Evolutionary conservation across 1,140 invertebrate genomes (phyloP).

Genomic region (Apis laboriosa): DNA sequence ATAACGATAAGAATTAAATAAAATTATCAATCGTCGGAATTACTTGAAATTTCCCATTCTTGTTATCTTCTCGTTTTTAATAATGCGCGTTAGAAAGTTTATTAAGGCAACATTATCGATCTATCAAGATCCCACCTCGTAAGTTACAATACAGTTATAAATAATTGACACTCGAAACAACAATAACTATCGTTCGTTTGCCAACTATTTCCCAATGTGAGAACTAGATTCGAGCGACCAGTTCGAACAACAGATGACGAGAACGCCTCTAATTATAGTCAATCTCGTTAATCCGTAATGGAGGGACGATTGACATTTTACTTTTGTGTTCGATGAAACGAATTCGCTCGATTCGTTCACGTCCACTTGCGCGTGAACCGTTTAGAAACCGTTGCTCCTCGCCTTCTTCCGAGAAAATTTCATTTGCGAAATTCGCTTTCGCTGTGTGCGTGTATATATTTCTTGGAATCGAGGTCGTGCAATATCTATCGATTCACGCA

Average conservation of each 20-base stretch:
- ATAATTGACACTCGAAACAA: conserved; percentile 65
- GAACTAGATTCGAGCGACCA: not conserved
- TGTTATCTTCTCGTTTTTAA: too few relatives aligned
- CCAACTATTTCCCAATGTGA: conserved; percentile 73
- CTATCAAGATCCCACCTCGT: not conserved
- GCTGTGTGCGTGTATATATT: not conserved
- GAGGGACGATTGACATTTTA: not conserved
- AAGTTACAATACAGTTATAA: conserved; percentile 61
- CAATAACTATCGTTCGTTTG: conserved; percentile 64
- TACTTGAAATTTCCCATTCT: too few relatives aligned
- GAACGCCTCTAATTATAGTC: conserved; percentile 53
- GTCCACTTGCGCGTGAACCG: not conserved
- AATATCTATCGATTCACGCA: too few relatives aligned
- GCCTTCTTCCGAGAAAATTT: not conserved
- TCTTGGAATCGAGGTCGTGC: not conserved
- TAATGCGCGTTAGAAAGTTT: too few relatives aligned
- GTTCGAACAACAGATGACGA: conserved; percentile 30
- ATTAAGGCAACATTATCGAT: not conserved
- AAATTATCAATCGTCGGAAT: too few relatives aligned
- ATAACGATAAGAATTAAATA: too few relatives aligned
- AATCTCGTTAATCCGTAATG: conserved; percentile 18
- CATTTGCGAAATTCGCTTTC: not conserved
- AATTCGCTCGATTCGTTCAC: not conserved
- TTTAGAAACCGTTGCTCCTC: not conserved
- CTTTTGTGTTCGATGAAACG: not conserved